These are phyloP conservation scores for Fragariocoptes setiger DNA, from an alignment of 1,140 invertebrate species.

Conservation along the genomic window DNA sequence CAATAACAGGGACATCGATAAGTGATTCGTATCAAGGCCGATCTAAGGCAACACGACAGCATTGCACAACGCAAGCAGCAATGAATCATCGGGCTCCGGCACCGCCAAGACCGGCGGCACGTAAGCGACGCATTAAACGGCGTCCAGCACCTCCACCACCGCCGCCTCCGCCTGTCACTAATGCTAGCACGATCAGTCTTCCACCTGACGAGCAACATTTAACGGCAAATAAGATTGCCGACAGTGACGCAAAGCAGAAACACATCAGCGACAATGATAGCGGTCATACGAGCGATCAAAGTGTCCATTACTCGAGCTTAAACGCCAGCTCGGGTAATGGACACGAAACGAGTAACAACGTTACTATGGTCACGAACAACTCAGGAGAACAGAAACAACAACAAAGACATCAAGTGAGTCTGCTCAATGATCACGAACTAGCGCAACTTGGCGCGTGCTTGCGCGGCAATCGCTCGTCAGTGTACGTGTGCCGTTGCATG, in stretches of 20 bases:
- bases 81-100: background rate
- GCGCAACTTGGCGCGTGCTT: background rate
- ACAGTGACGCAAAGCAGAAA: background rate
- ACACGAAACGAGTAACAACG: background rate
- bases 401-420: background rate
- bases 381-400: background rate
- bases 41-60: background rate
- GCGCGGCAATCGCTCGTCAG: constrained; percentile 22
- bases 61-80: background rate
- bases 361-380: no score
- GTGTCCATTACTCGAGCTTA: background rate
- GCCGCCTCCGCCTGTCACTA: background rate
- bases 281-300: no score
- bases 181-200: background rate
- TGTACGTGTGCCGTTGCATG: constrained; percentile 40
- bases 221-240: background rate
- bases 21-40: no score
- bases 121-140: no score
- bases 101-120: background rate
- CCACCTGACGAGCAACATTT: background rate
- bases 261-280: background rate
- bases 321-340: background rate
- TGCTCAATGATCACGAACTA: background rate
- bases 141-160: no score
- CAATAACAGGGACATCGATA: no score